A percentile compares a stretch with the other conserved stretches of the same genome.
Evolutionary conservation across 2,888 invertebrate genomes (phyloP).

Genomic region (Acrobasis suavella): DNA sequence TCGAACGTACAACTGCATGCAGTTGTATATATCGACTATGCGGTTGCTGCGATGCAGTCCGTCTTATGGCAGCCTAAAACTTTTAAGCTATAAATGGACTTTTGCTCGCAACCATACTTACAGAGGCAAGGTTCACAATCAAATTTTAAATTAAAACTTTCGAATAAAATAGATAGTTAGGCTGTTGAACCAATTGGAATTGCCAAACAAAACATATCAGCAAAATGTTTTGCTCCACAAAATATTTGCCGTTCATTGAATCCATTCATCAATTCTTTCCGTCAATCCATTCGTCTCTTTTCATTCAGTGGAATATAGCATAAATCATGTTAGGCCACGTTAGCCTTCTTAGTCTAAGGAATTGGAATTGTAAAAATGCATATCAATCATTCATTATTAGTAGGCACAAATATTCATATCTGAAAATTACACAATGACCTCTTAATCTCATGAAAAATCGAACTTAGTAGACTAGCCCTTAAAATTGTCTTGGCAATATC

Average conservation of each 20-base stretch:
- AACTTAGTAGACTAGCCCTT: no score
- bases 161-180: no score
- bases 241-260: background rate
- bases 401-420: background rate
- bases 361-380: background rate
- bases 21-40: no score
- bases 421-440: background rate
- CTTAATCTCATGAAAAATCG: background rate
- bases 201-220: background rate
- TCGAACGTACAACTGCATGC: no score
- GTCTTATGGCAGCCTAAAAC: no score
- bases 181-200: background rate
- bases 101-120: background rate
- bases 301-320: background rate
- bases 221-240: constrained; percentile 7
- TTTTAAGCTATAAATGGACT: background rate
- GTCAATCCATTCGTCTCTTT: background rate
- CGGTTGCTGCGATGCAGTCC: no score
- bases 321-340: background rate
- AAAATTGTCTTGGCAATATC: no score
- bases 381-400: background rate
- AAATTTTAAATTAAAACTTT: background rate
- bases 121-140: constrained; percentile 4
- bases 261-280: background rate
- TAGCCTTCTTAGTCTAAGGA: background rate